Evolutionary conservation across 2,888 invertebrate genomes (phyloP), one percentile per base, ranked within the genome.

Genomic region (Xestia xanthographa): DNA sequence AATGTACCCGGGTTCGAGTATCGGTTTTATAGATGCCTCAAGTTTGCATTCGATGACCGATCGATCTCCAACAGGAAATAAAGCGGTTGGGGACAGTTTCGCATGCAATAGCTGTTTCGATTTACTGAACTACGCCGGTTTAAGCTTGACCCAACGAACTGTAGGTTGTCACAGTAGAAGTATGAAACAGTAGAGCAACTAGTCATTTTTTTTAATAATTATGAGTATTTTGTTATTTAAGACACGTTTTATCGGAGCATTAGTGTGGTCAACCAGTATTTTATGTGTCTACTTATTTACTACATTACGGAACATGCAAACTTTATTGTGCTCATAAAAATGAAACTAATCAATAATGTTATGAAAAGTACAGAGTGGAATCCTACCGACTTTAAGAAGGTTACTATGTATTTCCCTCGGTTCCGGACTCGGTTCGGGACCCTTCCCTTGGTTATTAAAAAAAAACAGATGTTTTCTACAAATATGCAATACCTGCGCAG

Each of bases 11-110:
- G 20, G 5, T n/a, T 41, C n/a, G 5, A n/a, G 68, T 58, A 79
- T 60, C 38, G 74, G 65, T n/a, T 62, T 77, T 29, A 38, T 65
- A 77, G 69, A 62, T 38, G 29, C 48, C 53, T 58, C 67, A 26
- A 83, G 67, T 69, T 83, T 34, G 62, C 60, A 71, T 74, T 70
- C 74, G 53, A 71, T 65, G 63, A 58, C 78, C 83, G n/a, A 63
- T 79, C 70, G 80, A 79, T 74, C 45, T 41, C 12, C 14, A 34
- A 48, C 74, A 70, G 82, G 83, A 82, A 82, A 82, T 82, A 58
- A 79, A 79, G 79, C 34, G 79, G 82, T 83, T 83, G 58, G 50
- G 8, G 41, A 63, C 63, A n/a, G 73, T 71, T 73, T 79, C 63
- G 67, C 48, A 22, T 65, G 83, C 70, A 74, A 75, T 71, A 72